A percentile compares a stretch with the other conserved stretches of the same genome.
Evolutionary conservation across 2,113 vertebrate genomes (phyloP).

Genomic region (Mustelus asterias): DNA sequence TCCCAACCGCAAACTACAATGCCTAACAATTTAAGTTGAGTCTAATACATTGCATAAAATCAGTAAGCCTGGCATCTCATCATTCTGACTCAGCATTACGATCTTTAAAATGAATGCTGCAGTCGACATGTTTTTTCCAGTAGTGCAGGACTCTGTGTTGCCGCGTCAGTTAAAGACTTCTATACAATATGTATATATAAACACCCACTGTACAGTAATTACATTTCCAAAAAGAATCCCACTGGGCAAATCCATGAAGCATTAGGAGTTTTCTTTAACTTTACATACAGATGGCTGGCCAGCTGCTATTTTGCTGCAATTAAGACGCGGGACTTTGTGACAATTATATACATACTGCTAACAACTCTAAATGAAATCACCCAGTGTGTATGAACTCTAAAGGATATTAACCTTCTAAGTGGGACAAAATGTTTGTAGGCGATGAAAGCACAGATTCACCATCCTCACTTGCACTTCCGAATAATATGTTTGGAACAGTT

Average conservation of each 20-base stretch:
- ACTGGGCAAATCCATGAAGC: neutral
- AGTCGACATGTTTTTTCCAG: neutral
- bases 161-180: neutral
- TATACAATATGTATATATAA: neutral
- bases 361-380: neutral
- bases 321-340: neutral
- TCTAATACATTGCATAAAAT: neutral
- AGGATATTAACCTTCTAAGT: neutral
- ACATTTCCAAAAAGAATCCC: neutral
- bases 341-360: conserved; percentile 17
- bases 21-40: neutral
- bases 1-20: neutral
- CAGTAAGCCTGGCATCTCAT: neutral
- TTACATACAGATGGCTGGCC: neutral
- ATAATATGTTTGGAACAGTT: neutral
- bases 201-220: neutral
- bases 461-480: neutral
- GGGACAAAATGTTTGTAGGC: neutral
- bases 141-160: neutral
- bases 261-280: neutral
- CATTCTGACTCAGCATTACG: neutral
- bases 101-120: neutral
- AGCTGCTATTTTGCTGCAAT: neutral
- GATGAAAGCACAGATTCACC: neutral
- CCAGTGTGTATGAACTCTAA: neutral